Evolutionary conservation across 2,113 vertebrate species (phyloP), one percentile per base, ranked within the genome.

Genomic region (Caracal caracal): DNA sequence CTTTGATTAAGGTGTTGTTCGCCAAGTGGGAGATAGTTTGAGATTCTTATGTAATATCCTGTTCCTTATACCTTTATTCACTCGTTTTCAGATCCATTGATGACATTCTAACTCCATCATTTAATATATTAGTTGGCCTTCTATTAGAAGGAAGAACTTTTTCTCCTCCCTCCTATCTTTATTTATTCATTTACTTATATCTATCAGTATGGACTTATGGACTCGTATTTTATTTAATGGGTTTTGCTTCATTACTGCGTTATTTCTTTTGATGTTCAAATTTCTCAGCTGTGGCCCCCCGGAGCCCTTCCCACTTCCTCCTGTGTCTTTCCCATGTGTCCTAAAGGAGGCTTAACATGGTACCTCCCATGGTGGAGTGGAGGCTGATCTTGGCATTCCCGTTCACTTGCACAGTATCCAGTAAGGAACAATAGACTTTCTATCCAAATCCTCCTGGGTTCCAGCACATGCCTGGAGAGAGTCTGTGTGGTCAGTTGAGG

Each of bases 91-190:
- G 10, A 51, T 68, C 26, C 40, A 59, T 7, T 75, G 47, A 47
- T 81, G 56, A 47, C 78, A 8, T 82, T 68, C 11, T 49, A 71
- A 66, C 17, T 40, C 37, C 8, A 56, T 53, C 24, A n/a, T 16
- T 95, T 95, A 59, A 40, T 40, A 75, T 88, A 84, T 70, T 84
- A 70, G 10, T 73, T 84, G 59, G 19, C 26, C 35, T 92, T 92
- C 47, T 28, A 40, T 22, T 92, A 22, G 37, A 83, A 92, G 22
- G 9, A 84, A 66, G n/a, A 73, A n/a, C 10, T 92, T 94, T 92
- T 63, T 17, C 24, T 79, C 76, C 87, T 91, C n/a, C 19, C 19
- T 43, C 78, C 35, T 81, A 43, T 33, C 61, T 81, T 80, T 70
- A 59, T 85, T 73, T 66, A 53, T 81, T 89, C 24, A 56, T 12